phyloP scores from a whole-genome alignment of 92 coral and sea anemone genomes.

The Meandrina meandrites region DNA sequence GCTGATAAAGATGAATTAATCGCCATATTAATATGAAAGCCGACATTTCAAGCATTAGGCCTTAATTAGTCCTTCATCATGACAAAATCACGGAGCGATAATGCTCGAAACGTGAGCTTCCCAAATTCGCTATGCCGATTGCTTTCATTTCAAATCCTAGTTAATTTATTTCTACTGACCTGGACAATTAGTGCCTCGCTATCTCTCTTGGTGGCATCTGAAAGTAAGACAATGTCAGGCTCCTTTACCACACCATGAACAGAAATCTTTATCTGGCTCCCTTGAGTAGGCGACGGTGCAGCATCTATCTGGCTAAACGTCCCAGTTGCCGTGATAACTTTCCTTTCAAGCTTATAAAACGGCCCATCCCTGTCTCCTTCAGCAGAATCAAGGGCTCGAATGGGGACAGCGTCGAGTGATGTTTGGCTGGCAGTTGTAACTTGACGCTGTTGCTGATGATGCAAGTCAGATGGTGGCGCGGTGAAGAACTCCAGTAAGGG shows the following conservation, averaged over 20 bases:
- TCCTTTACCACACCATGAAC: conserved; percentile 83
- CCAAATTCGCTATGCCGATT: too few relatives aligned
- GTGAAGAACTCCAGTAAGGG: conserved; percentile 87
- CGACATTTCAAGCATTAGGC: neutral
- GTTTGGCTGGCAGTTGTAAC: conserved; percentile 68
- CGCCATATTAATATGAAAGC: neutral
- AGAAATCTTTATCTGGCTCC: conserved; percentile 51
- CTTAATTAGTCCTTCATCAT: neutral
- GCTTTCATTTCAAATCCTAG: too few relatives aligned
- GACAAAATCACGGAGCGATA: neutral
- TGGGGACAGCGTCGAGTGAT: conserved; percentile 45
- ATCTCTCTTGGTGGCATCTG: conserved; percentile 78
- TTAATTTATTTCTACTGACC: conserved; percentile 37
- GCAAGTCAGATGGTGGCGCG: conserved; percentile 24
- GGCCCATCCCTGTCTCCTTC: neutral
- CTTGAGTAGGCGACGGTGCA: neutral
- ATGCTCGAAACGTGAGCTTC: neutral
- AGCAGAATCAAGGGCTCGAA: neutral
- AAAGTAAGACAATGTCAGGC: conserved; percentile 87
- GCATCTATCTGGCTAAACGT: conserved; percentile 28
- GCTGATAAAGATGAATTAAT: too few relatives aligned
- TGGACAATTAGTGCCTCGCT: conserved; percentile 87
- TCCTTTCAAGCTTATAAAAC: neutral
- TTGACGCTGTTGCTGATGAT: conserved; percentile 26
- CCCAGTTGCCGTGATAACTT: neutral